A percentile compares a stretch with the other conserved stretches of the same genome.
Conservation (phyloP, 1,140 invertebrate species). For the Cephus cinctus region DNA sequence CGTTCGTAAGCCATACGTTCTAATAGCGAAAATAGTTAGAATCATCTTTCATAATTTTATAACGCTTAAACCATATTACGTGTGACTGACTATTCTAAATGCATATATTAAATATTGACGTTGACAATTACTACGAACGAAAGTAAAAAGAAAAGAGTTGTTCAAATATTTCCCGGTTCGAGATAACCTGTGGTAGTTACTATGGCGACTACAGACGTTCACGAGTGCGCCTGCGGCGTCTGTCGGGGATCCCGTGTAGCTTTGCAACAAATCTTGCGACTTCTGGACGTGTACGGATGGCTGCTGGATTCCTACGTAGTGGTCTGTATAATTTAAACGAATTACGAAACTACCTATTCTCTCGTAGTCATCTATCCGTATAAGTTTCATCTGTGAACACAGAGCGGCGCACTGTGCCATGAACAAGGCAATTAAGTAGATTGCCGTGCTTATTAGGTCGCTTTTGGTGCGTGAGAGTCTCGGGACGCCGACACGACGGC, state of each 20-base stretch:
- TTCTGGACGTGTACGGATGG: slow-evolving; percentile 44
- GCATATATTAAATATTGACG: too few species aligned
- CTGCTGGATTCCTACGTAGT: slow-evolving; percentile 48
- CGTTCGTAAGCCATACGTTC: not conserved
- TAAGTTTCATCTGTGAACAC: too few species aligned
- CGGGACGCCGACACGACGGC: too few species aligned
- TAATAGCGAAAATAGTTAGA: not conserved
- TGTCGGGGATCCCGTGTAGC: slow-evolving; percentile 28
- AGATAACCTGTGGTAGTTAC: not conserved
- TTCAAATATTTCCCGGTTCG: not conserved
- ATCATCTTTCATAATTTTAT: not conserved
- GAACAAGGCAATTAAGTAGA: not conserved
- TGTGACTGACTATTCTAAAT: too few species aligned
- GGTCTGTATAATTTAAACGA: slow-evolving; percentile 33
- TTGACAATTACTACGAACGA: too few species aligned
- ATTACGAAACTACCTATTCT: not conserved
- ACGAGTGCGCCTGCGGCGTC: slow-evolving; percentile 32
- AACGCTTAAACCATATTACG: too few species aligned
- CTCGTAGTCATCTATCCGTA: too few species aligned
- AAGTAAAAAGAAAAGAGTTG: not conserved
- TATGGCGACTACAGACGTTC: slow-evolving; percentile 19
- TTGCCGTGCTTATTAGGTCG: not conserved
- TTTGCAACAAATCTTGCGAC: slow-evolving; percentile 34
- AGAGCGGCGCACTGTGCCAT: not conserved
- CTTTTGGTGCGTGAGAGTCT: too few species aligned